phyloP scores from a whole-genome alignment of 1,140 invertebrate genomes.

The Bombus consobrinus region DNA sequence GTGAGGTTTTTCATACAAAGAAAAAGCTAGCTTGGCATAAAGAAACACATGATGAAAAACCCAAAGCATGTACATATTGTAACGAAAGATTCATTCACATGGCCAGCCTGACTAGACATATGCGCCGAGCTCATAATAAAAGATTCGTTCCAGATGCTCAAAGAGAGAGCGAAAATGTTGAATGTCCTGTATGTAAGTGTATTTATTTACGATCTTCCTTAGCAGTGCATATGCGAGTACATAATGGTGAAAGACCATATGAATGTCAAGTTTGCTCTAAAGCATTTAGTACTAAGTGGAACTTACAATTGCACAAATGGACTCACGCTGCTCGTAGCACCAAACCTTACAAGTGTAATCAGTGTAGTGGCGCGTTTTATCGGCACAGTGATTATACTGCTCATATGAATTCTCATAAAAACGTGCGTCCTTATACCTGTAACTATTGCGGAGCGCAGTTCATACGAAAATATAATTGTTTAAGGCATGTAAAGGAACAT shows the following conservation, averaged over 20 bases:
- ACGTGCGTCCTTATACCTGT: constrained; percentile 92
- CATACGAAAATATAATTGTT: constrained; percentile 95
- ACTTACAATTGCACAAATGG: constrained; percentile 93
- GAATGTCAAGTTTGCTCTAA: constrained; percentile 93
- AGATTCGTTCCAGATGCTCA: constrained; percentile 87
- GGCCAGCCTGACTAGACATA: constrained; percentile 91
- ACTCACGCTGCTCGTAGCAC: constrained; percentile 92
- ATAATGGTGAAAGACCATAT: constrained; percentile 89
- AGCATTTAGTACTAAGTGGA: constrained; percentile 94
- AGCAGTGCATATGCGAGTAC: constrained; percentile 90
- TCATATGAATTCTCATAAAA: constrained; percentile 92
- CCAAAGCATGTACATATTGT: constrained; percentile 92
- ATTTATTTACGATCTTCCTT: constrained; percentile 90
- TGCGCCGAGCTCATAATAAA: constrained; percentile 90
- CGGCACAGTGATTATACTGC: constrained; percentile 90
- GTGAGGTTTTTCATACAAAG: constrained; percentile 91
- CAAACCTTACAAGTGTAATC: constrained; percentile 93
- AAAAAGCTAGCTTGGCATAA: constrained; percentile 93
- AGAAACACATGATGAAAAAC: constrained; percentile 91
- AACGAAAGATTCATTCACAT: constrained; percentile 92
- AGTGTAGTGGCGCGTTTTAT: constrained; percentile 92
- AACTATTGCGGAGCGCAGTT: constrained; percentile 97
- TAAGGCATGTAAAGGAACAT: constrained; percentile 95
- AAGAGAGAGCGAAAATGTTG: constrained; percentile 87
- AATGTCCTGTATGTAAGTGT: constrained; percentile 91